Base-by-base conservation (phyloP, 92 coral and sea anemone genomes). In the Actinernus sp. region DNA sequence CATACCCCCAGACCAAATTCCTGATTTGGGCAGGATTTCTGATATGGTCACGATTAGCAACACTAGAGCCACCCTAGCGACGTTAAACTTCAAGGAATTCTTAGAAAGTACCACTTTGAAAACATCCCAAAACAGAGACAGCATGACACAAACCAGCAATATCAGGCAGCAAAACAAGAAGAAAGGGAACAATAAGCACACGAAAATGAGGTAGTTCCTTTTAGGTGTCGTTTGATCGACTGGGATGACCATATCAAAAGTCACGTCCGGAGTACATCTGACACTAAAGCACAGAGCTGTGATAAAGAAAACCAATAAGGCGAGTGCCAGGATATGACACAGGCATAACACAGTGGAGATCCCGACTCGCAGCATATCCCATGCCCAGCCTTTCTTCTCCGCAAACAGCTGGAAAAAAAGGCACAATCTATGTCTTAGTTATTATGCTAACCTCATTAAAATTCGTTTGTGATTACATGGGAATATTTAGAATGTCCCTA, bases 91-190 rank as follows among this genome's bases (percentile, higher is more conserved):
- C 1, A 60, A 23, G 12, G 88, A 38, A 8, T 69, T 78, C 21
- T 81, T 87, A 2, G 71, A 61, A 8, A 82, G 70, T 4, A 78
- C 74, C 2, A 63, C 75, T 48, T 75, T 87, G 10, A 87, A 58
- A 61, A 87, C 83, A 27, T 81, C 88, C 88, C 88, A 81, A 58
- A 87, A 81, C 20, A 87, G 64, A 13, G 93, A 87, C 7, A 83
- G 61, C 12, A 87, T 65, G 2, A 81, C 44, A 0, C 62, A 67
- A 0, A 72, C 80, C 31, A 76, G n/a, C 27, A 81, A 54, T 23
- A 74, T 21, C 3, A 81, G 51, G 45, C 76, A 68, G 40, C 64
- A 70, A 21, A 87, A 88, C 7, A 68, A 63, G 16, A 74, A 33
- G 31, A 69, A 68, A n/a, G n/a, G n/a, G n/a, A n/a, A n/a, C n/a